A percentile compares a stretch with the other conserved stretches of the same genome.
phyloP scores from a whole-genome alignment of 1,140 invertebrate species.

The Leptinotarsa texana region DNA sequence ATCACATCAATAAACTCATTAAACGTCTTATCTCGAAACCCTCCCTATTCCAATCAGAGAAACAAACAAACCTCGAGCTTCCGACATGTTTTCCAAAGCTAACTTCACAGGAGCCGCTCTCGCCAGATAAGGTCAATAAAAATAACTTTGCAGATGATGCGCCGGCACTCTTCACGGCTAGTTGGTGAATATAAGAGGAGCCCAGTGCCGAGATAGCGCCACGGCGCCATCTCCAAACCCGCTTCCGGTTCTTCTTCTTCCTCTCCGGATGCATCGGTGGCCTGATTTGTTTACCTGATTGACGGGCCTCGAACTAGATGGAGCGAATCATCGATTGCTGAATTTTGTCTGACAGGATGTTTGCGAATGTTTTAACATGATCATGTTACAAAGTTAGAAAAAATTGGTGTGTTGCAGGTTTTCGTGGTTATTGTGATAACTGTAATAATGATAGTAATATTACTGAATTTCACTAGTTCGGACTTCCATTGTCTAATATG shows the following conservation, averaged over 20 bases:
- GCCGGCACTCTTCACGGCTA: conserved; percentile 16
- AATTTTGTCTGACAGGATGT: neutral
- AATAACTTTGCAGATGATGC: conserved; percentile 19
- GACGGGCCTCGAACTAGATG: neutral
- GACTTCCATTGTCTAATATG: no score
- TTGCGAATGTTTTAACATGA: no score
- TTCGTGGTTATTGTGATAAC: no score
- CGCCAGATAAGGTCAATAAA: conserved; percentile 21
- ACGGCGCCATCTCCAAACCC: conserved; percentile 11
- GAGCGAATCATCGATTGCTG: neutral
- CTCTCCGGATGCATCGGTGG: neutral
- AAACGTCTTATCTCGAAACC: conserved; percentile 5
- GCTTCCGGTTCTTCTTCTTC: conserved; percentile 20
- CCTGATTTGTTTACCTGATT: conserved; percentile 6
- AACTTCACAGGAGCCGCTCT: conserved; percentile 6
- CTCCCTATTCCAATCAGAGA: neutral
- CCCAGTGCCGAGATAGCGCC: conserved; percentile 13
- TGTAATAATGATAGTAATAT: no score
- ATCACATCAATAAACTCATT: conserved; percentile 1
- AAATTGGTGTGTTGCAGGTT: no score
- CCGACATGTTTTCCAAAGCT: neutral
- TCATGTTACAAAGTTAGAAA: no score
- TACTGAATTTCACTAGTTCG: no score
- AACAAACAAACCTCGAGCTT: neutral
- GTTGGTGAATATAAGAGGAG: conserved; percentile 14